Percentiles rank a stretch among this genome's conserved stretches.
These are phyloP conservation scores for Megaceryle torquata DNA, from an alignment of 2,113 vertebrate genomes.

Conservation along the genomic window DNA sequence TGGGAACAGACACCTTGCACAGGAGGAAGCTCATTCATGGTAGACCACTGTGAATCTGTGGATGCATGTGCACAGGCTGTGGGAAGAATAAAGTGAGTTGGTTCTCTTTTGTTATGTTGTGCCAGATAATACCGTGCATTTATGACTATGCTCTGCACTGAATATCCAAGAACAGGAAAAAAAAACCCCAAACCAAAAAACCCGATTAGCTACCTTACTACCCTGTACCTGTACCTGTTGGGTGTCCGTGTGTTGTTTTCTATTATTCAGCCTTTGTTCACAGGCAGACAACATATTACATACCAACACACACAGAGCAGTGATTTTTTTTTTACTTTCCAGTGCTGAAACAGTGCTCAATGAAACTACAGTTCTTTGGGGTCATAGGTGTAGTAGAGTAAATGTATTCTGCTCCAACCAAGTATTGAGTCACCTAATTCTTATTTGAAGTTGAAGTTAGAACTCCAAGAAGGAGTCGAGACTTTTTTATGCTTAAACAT, in stretches of 20 bases:
- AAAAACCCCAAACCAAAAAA: no score
- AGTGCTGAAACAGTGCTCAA: neutral
- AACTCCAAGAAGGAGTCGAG: neutral
- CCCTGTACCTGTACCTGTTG: neutral
- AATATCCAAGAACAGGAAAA: neutral
- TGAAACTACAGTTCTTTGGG: neutral
- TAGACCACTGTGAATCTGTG: neutral
- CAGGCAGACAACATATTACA: neutral
- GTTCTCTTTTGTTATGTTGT: neutral
- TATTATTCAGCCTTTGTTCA: neutral
- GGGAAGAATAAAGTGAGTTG: neutral
- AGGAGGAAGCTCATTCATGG: neutral
- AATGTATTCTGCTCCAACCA: neutral
- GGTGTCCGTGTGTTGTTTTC: neutral
- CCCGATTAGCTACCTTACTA: neutral
- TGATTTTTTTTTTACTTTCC: neutral
- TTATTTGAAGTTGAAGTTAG: neutral
- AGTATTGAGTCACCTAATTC: neutral
- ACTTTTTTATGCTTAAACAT: neutral
- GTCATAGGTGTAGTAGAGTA: neutral
- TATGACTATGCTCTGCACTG: neutral
- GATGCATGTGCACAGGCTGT: neutral
- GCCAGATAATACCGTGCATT: neutral
- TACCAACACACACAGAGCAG: neutral
- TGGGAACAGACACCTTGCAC: neutral